phyloP scores from a whole-genome alignment of 2,113 vertebrate genomes.

The Sebastes schlegelii region DNA sequence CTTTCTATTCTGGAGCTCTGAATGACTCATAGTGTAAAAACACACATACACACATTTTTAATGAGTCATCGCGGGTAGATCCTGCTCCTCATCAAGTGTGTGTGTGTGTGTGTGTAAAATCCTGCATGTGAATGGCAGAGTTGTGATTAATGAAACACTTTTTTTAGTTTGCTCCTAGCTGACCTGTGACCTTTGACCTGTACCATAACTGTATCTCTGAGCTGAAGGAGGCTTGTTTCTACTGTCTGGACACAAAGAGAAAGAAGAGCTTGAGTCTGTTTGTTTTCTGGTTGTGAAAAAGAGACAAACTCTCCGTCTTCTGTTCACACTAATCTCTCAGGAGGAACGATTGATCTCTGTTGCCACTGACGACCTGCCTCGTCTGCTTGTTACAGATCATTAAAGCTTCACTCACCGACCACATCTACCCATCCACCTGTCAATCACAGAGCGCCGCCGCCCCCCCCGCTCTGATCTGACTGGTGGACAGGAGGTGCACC shows the following conservation, averaged over 20 bases:
- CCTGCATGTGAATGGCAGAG: conserved; percentile 21
- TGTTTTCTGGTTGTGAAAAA: background rate
- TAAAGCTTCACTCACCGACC: conserved; percentile 53
- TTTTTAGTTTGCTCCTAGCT: background rate
- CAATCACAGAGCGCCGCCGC: conserved; percentile 28
- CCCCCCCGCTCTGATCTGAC: background rate
- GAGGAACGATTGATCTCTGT: conserved; percentile 37
- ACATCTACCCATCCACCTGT: conserved; percentile 44
- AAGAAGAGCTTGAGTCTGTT: background rate
- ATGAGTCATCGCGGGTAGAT: conserved; percentile 45
- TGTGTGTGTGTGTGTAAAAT: background rate
- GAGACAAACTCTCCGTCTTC: background rate
- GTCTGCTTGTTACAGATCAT: conserved; percentile 58
- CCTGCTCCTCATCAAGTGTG: conserved; percentile 18
- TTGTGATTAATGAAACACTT: background rate
- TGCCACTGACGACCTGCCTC: conserved; percentile 38
- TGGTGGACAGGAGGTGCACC: background rate
- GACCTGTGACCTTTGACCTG: background rate
- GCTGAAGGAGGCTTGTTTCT: background rate
- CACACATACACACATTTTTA: conserved; percentile 15
- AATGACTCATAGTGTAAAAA: conserved; percentile 43
- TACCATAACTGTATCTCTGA: background rate
- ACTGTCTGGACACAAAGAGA: background rate
- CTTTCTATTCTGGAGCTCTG: conserved; percentile 31
- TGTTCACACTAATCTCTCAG: background rate